Conservation (phyloP, 2,888 invertebrate species). For the Phortica magna region DNA sequence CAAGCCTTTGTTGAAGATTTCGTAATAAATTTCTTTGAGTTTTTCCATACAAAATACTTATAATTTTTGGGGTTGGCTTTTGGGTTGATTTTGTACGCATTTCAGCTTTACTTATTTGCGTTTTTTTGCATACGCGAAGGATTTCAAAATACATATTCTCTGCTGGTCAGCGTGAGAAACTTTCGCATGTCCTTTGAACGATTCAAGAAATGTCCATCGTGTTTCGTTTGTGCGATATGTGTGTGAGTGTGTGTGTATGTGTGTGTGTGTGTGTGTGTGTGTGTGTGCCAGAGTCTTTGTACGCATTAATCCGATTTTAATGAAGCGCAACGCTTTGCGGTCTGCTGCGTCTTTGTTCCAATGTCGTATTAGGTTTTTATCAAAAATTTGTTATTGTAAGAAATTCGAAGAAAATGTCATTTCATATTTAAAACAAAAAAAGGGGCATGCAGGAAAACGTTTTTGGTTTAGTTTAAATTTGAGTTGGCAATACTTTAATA, state of each 20-base stretch:
- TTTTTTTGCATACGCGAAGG: slow-evolving; percentile 58
- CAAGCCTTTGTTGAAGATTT: background rate
- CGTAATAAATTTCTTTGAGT: slow-evolving; percentile 20
- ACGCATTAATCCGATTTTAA: slow-evolving; percentile 77
- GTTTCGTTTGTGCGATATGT: background rate
- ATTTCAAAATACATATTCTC: slow-evolving; percentile 47
- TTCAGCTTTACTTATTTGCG: slow-evolving; percentile 53
- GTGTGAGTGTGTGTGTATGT: background rate
- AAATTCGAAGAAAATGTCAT: slow-evolving; percentile 28
- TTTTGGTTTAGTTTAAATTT: background rate
- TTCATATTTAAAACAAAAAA: background rate
- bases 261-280: slow-evolving; percentile 24
- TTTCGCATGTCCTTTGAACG: slow-evolving; percentile 35
- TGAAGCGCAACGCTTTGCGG: slow-evolving; percentile 77
- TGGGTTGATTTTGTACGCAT: slow-evolving; percentile 60
- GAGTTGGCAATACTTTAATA: background rate
- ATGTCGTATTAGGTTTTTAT: slow-evolving; percentile 42
- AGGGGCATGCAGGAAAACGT: slow-evolving; percentile 2
- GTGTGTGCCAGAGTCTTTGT: slow-evolving; percentile 37
- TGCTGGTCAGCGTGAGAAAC: slow-evolving; percentile 72
- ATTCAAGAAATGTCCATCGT: slow-evolving; percentile 17
- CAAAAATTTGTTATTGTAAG: slow-evolving; percentile 7
- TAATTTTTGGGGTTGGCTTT: slow-evolving; percentile 56
- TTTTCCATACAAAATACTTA: background rate
- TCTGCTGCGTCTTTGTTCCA: slow-evolving; percentile 55